Evolutionary conservation across 2,888 invertebrate species (phyloP), one percentile per base, ranked within the genome.

Genomic region (Tigriopus californicus): DNA sequence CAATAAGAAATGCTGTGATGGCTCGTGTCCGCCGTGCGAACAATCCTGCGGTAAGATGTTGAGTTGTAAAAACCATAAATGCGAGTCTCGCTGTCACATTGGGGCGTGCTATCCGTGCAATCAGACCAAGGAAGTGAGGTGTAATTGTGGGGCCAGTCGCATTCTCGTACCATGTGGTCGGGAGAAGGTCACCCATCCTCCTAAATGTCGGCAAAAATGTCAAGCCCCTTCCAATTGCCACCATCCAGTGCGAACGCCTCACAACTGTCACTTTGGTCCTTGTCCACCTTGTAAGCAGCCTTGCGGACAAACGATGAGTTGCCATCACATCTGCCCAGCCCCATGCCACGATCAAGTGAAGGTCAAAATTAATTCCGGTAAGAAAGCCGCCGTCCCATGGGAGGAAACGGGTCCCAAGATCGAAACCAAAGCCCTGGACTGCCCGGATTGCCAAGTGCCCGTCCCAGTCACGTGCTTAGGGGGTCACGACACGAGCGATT

Each of bases 1-100:
- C 72, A 90, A 85, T 65, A 77, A 83, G 64, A 89, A 87, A 80
- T 91, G 90, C 68, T 91, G 90, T 70, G 82, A 83, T 70, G 84
- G 85, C 1, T 18, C 18, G 12, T 90, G 90, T 67, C 80, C 83
- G 5, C 79, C 82, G 0, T 90, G 90, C 69, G 86, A 87, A 66
- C 86, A 87, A 70, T 72, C 79, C 0, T 95, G 94, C 70, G 84
- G 84, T 42, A 83, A 83, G 66, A 80, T 80, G 0, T 72, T 94
- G 10, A 80, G 80, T 33, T 94, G 94, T 70, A 81, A 84, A 13
- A 83, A 85, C 61, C 94, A 94, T 70, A 89, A 87, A 70, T 90
- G 89, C 67, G 72, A 76, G 2, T 82, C 81, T 51, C 76, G 82
- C 10, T 89, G 89, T 68, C 89, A 90, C 67, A 77, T 76, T 63